Conservation (phyloP, 2,113 vertebrate genomes). For the Atlantisia rogersi region DNA sequence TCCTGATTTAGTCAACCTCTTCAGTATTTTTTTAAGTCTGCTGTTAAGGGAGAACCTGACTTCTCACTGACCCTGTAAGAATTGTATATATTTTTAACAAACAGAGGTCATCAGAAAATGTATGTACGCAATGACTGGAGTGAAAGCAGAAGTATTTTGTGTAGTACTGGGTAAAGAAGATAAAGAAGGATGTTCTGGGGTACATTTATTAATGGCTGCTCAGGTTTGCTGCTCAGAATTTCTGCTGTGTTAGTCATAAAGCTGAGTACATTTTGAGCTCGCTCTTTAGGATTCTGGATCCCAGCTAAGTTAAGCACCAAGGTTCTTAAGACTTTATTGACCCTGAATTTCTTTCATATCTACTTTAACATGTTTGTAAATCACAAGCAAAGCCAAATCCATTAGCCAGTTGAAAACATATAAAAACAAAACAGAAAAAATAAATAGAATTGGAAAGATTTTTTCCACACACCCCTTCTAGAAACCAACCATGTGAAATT, state of each 20-base stretch:
- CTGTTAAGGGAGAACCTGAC: not conserved
- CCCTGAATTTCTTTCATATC: not conserved
- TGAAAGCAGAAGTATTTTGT: not conserved
- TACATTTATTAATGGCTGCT: not conserved
- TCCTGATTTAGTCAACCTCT: not conserved
- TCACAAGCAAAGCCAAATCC: not conserved
- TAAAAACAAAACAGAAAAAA: not conserved
- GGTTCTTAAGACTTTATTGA: not conserved
- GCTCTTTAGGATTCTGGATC: not conserved
- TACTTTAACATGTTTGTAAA: not conserved
- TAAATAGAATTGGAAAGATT: not conserved
- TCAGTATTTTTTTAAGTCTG: not conserved
- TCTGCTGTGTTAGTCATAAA: not conserved
- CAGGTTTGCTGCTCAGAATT: not conserved
- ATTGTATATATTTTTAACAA: not conserved
- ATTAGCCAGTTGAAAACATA: not conserved
- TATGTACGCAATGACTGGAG: not conserved
- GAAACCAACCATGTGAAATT: not conserved
- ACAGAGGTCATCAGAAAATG: not conserved
- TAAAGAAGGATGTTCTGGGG: not conserved
- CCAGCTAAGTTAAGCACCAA: not conserved
- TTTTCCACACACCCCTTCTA: not conserved
- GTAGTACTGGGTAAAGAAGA: not conserved
- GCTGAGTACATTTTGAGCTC: not conserved
- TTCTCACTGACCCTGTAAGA: not conserved